Conservation (phyloP, 1,140 invertebrate genomes). For the Holotrichia oblita region DNA sequence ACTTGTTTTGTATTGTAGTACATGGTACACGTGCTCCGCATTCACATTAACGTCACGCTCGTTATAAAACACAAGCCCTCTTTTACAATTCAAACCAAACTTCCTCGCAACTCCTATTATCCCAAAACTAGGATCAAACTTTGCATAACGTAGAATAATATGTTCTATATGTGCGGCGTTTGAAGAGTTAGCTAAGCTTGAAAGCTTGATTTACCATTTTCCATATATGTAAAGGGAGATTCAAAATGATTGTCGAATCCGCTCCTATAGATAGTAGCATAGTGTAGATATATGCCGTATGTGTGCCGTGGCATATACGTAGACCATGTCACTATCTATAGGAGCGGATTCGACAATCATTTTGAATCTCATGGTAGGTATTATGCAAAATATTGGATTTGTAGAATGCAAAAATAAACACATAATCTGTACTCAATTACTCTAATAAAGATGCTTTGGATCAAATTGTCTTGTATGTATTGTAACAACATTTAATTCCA, state of each 20-base stretch:
- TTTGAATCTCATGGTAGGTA: too few species aligned
- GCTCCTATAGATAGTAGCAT: too few species aligned
- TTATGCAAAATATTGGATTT: neutral
- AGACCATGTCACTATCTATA: too few species aligned
- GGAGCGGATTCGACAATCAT: too few species aligned
- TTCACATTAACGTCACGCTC: slow-evolving; percentile 36
- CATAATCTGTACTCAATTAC: neutral
- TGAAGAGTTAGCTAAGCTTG: slow-evolving; percentile 2
- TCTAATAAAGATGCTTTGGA: neutral
- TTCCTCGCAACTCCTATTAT: slow-evolving; percentile 29
- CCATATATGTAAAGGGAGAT: too few species aligned
- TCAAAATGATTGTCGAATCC: too few species aligned
- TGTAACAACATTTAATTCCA: too few species aligned
- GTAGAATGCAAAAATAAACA: too few species aligned
- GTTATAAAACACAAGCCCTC: slow-evolving; percentile 30
- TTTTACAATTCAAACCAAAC: slow-evolving; percentile 31
- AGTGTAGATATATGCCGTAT: too few species aligned
- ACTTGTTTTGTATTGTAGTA: neutral
- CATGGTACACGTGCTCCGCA: slow-evolving; percentile 28
- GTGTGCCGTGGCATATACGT: too few species aligned
- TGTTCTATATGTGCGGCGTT: neutral
- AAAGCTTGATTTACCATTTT: too few species aligned
- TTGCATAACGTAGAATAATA: neutral
- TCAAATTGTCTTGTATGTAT: too few species aligned
- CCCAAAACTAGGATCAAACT: neutral